Base-by-base conservation (phyloP, 2,888 invertebrate genomes). In the Pammene fasciana region DNA sequence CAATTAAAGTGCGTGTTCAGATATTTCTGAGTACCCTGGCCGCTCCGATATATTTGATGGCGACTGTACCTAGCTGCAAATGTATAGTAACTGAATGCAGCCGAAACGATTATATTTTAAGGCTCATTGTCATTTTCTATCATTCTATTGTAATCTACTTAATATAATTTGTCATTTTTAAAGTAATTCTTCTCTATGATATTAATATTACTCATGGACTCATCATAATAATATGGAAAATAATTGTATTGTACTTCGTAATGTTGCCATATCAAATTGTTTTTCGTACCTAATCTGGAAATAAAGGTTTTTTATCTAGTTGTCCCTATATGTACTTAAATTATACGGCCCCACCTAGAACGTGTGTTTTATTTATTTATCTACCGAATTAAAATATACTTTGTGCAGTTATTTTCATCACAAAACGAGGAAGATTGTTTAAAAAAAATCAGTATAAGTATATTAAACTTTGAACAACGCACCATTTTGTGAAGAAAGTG, bases 201-300 rank as follows among this genome's bases (percentile, higher is more conserved):
- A 56, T 65, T 41, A 66, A 61, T 52, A 26, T 18, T 66, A 82
- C 72, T 75, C 74, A 79, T 84, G 79, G 82, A 84, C 74, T 80
- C 81, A 80, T 84, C 75, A 61, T 79, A 62, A 68, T 68, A 65
- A 76, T 77, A 76, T 76, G 75, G 76, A 76, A 80, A 80, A 82
- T 86, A 9, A 83, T 78, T 84, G 83, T 79, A 79, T 76, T 81
- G 70, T 78, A 78, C 83, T 84, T 85, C 80, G 82, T 85, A 84
- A 84, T 89, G 85, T 88, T 90, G 85, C 85, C 89, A 90, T 90
- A 91, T 90, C 89, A 89, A 73, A 86, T 87, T 88, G 85, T 87
- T 90, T 89, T 88, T 88, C 85, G 85, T 88, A 26, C 26, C 26
- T 26, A 86, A 84, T 89, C 86, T 87, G 87, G 83, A 86, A 65